Conservation (phyloP, 2,888 invertebrate genomes). For the Amblyjoppa fuscipennis region DNA sequence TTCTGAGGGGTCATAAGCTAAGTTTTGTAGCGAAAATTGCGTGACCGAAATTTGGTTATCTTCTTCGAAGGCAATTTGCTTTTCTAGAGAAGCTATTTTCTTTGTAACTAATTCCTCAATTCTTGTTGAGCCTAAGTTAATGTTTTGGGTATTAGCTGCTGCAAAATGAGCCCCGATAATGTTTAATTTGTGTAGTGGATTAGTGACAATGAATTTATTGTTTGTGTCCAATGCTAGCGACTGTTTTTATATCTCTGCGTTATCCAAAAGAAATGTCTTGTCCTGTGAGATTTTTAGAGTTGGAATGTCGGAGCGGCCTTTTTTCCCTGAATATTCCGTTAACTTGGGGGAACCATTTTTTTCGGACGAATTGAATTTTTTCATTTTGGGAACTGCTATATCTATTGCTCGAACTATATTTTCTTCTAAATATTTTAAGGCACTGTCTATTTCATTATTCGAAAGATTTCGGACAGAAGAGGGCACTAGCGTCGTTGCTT, state of each 20-base stretch:
- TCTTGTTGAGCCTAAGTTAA: not conserved
- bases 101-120: not conserved
- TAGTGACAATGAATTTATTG: not conserved
- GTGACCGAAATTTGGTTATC: not conserved
- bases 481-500: too few species aligned
- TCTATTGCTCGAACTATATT: conserved; percentile 7
- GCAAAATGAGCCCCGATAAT: not conserved
- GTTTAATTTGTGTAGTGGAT: not conserved
- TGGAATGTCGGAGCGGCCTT: not conserved
- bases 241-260: not conserved
- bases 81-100: not conserved
- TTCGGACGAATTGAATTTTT: not conserved
- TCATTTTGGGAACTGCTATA: conserved; percentile 4
- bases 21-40: not conserved
- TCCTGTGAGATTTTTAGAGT: not conserved
- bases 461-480: conserved; percentile 30
- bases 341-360: not conserved
- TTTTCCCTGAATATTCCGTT: not conserved
- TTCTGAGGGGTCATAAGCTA: not conserved
- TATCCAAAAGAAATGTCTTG: not conserved
- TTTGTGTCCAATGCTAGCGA: not conserved
- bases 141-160: not conserved
- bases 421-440: conserved; percentile 5
- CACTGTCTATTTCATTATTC: conserved; percentile 8
- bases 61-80: not conserved